A percentile compares a stretch with the other conserved stretches of the same genome.
These are phyloP conservation scores for Oreochromis spilurus DNA, from an alignment of 2,113 vertebrate species.

Conservation along the genomic window DNA sequence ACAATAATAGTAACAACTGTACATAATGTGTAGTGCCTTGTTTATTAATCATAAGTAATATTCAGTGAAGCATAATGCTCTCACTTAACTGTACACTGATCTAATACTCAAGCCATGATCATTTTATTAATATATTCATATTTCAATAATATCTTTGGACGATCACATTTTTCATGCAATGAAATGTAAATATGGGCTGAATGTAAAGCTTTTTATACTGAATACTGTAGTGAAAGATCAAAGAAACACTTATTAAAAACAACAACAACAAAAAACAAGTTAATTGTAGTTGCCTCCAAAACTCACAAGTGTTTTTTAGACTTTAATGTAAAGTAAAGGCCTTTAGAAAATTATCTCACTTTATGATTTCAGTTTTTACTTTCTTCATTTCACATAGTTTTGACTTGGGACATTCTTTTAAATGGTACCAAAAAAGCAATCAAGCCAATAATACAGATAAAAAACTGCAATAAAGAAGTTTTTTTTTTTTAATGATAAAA, in stretches of 20 bases:
- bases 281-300: neutral
- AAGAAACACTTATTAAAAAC: neutral
- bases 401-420: neutral
- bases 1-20: neutral
- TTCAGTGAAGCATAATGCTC: neutral
- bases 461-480: neutral
- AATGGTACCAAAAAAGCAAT: neutral
- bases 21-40: neutral
- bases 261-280: neutral
- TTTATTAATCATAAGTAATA: neutral
- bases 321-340: neutral
- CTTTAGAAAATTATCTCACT: neutral
- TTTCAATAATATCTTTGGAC: neutral
- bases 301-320: neutral
- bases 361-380: neutral
- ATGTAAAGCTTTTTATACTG: neutral
- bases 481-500: neutral
- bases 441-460: neutral
- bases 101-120: neutral
- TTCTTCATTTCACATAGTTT: neutral
- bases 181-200: neutral
- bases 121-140: neutral
- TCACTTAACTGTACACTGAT: constrained; percentile 16
- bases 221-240: neutral
- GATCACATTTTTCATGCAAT: constrained; percentile 8